These are phyloP conservation scores for Drymodes brunneopygia DNA, from an alignment of 2,113 vertebrate genomes.

Conservation along the genomic window DNA sequence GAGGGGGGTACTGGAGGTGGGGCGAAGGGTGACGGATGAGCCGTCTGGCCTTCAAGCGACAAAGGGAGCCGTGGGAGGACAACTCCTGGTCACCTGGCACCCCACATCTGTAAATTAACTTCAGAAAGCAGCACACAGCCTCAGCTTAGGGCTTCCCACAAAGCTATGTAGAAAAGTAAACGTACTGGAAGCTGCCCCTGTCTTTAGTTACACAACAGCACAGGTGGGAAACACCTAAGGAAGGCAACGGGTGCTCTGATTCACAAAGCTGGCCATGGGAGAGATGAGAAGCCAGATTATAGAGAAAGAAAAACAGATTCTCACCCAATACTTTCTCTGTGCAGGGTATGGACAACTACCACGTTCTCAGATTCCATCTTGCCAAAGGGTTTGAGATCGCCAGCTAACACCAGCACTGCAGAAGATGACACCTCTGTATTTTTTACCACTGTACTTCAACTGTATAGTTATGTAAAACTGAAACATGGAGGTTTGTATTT, in stretches of 20 bases:
- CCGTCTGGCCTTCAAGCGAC: not conserved
- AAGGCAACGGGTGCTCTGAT: not conserved
- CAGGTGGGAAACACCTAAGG: not conserved
- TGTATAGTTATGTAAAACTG: slow-evolving; percentile 5
- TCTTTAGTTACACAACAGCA: not conserved
- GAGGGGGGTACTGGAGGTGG: not conserved
- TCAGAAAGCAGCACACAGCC: not conserved
- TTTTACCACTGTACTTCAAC: not conserved
- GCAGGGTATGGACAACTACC: not conserved
- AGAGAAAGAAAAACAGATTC: not conserved
- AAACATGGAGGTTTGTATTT: not conserved
- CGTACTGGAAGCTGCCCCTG: not conserved
- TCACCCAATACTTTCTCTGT: not conserved
- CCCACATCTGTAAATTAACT: not conserved
- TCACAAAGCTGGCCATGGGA: not conserved
- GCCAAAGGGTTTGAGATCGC: not conserved
- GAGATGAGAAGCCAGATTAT: not conserved
- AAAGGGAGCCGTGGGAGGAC: not conserved
- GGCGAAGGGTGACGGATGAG: not conserved
- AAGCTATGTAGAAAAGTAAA: not conserved
- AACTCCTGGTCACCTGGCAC: not conserved
- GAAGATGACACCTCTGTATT: not conserved
- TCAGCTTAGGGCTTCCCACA: not conserved
- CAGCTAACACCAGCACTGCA: not conserved
- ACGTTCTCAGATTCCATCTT: not conserved